phyloP scores from a whole-genome alignment of 2,797 vertebrate species.

The Ceyx erithaca region DNA sequence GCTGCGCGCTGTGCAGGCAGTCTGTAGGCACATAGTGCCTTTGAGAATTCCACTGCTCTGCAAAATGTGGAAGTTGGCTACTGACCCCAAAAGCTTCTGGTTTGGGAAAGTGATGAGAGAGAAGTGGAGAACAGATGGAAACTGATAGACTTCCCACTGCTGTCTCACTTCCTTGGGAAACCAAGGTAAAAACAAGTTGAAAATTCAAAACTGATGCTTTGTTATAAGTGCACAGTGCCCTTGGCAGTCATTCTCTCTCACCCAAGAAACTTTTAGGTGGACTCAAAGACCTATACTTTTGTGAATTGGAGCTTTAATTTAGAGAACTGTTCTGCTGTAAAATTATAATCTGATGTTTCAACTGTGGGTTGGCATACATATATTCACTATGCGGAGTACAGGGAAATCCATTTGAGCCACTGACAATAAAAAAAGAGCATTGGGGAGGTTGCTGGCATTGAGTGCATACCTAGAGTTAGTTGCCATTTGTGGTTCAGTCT shows the following conservation, averaged over 20 bases:
- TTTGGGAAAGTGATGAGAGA: constrained; percentile 43
- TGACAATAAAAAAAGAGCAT: accelerated
- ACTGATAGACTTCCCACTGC: constrained; percentile 46
- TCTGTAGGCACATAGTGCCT: neutral
- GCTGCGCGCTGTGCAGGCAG: neutral
- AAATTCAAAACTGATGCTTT: neutral
- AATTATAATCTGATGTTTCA: neutral
- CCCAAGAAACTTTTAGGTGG: neutral
- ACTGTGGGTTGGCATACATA: neutral
- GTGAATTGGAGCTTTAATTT: neutral
- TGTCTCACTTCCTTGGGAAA: constrained; percentile 55
- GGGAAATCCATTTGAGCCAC: neutral
- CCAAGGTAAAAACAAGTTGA: constrained; percentile 32
- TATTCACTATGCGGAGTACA: neutral
- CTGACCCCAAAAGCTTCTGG: constrained; percentile 44
- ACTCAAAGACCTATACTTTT: neutral
- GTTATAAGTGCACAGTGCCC: neutral
- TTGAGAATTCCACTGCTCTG: constrained; percentile 10
- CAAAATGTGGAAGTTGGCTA: neutral
- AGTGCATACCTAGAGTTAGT: neutral
- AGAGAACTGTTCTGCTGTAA: neutral
- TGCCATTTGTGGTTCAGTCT: neutral
- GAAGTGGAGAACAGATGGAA: constrained; percentile 45
- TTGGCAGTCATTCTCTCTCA: neutral
- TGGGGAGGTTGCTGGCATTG: neutral